Evolutionary conservation across 2,888 invertebrate species (phyloP), one percentile per base, ranked within the genome.

Genomic region (Papilio gigon): DNA sequence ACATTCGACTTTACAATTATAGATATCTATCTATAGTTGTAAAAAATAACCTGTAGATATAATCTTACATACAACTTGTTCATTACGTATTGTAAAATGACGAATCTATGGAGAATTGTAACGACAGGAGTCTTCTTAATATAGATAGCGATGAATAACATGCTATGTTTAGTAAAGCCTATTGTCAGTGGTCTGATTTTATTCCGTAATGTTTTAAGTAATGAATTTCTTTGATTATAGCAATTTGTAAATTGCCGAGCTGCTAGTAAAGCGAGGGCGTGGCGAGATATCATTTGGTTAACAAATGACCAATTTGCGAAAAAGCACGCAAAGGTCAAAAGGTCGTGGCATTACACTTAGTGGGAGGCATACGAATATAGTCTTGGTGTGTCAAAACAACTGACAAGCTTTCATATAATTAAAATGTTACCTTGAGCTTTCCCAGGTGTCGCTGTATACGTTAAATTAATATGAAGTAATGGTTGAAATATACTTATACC

Each of bases 241-340:
- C n/a, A 47, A 70, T 65, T 70, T 61, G 4, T 14, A 17, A 60
- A 35, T 20, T 56, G 9, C 4, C 11, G 59, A 58, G 60, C 60
- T 40, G 25, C 65, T 44, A 59, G 35, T 25, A 25, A 37, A 74
- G 72, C 71, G 44, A 72, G 72, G 80, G 80, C 75, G 77, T 73
- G 75, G 79, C 76, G 76, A 75, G 74, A 72, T 75, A 70, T 73
- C 75, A 77, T 78, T 78, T 76, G 68, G 65, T 71, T 77, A 74
- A 76, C 75, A 79, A 84, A 82, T 79, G 72, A 76, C 78, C 79
- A 87, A 86, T 86, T 84, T 82, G 81, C 78, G 74, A 82, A 85
- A 86, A 86, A 84, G 84, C 84, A 72, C 72, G 68, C 66, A 78
- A 85, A 86, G 86, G 87, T 79, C 76, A 79, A 71, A 79, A 81